Evolutionary conservation across 2,888 invertebrate species (phyloP).

Genomic region (Vannuccia rotundouncinata): DNA sequence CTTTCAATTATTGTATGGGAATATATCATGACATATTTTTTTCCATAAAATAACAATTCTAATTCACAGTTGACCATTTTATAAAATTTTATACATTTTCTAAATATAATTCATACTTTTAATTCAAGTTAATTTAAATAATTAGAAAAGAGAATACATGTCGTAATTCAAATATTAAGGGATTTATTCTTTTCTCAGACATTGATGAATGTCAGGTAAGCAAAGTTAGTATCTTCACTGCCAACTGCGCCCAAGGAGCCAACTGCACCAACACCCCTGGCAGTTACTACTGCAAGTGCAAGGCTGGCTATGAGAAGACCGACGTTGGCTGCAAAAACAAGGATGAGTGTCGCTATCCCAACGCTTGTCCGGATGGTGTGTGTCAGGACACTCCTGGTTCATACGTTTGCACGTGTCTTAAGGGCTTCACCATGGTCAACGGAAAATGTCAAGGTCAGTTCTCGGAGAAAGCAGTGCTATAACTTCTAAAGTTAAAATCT

Average conservation of each 20-base stretch:
- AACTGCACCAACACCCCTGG: constrained; percentile 39
- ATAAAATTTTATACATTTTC: no score
- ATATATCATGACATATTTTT: no score
- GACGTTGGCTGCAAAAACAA: constrained; percentile 13
- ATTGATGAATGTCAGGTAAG: neutral
- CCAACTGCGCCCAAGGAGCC: neutral
- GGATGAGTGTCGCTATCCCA: constrained; percentile 27
- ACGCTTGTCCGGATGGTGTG: constrained; percentile 7
- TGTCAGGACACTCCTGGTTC: constrained; percentile 28
- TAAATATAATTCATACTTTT: no score
- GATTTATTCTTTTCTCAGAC: neutral
- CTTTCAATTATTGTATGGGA: no score
- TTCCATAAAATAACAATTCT: no score
- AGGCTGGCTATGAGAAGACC: constrained; percentile 27
- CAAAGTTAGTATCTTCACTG: neutral
- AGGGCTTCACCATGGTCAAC: constrained; percentile 24
- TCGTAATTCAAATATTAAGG: no score
- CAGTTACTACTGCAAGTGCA: constrained; percentile 35
- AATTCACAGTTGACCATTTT: no score
- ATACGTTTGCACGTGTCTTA: constrained; percentile 27
- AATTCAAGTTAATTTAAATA: no score
- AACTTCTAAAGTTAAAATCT: no score
- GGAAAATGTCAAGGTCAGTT: constrained; percentile 20
- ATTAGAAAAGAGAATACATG: no score
- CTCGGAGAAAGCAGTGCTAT: no score